Evolutionary conservation across 1,140 invertebrate species (phyloP).

Genomic region (Procambarus clarkii): DNA sequence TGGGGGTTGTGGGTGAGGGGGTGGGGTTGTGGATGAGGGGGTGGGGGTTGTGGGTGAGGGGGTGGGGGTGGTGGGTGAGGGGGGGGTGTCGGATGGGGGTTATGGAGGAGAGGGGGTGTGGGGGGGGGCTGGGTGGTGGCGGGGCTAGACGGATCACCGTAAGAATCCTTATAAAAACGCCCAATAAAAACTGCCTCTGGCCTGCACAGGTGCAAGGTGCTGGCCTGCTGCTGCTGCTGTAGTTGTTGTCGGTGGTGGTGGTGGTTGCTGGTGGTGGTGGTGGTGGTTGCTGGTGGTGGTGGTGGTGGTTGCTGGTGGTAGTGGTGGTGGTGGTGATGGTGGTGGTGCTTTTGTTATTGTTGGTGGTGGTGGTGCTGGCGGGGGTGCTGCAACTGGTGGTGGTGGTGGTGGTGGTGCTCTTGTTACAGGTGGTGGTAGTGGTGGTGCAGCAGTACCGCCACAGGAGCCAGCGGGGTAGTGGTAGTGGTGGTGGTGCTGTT

Average conservation of each 20-base stretch:
- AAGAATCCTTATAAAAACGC: constrained; percentile 39
- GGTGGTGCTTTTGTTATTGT: neutral
- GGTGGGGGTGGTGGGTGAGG: neutral
- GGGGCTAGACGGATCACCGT: constrained; percentile 45
- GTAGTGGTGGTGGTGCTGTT: no score
- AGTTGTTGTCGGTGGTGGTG: no score
- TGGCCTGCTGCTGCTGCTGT: constrained; percentile 19
- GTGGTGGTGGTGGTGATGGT: neutral
- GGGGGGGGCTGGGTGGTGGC: neutral
- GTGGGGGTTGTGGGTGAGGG: neutral
- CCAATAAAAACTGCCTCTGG: constrained; percentile 19
- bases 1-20: neutral
- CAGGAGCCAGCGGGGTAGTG: no score
- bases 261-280: neutral
- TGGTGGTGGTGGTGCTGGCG: neutral
- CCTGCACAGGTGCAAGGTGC: constrained; percentile 43
- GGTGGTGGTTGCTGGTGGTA: no score
- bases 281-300: neutral
- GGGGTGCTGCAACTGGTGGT: neutral
- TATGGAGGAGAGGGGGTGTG: neutral
- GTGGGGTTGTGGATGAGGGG: neutral
- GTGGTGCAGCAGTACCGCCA: neutral
- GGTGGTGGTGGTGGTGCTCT: neutral
- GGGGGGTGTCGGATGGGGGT: neutral
- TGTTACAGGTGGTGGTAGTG: neutral